Base-by-base conservation (phyloP, 2,888 invertebrate genomes). In the Sialis fuliginosa region DNA sequence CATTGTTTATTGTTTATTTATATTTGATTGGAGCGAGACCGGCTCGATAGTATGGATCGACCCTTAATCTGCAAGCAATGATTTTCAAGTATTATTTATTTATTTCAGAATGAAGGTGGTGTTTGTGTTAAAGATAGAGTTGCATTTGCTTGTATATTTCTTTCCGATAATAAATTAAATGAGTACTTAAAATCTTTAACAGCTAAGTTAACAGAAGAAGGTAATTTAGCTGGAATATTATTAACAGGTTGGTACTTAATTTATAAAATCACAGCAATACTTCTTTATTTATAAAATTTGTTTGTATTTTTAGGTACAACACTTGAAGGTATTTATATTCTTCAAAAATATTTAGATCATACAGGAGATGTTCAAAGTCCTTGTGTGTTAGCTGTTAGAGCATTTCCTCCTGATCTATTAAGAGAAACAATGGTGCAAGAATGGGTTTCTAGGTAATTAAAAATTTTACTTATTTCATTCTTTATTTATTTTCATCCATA, bases 291-390 rank as follows among this genome's bases (percentile, higher is more conserved):
- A 39, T 10, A 22, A 30, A 33, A 34, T 39, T 12, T 33, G 2
- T 44, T 48, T 48, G 10, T 48, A 49, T 44, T 48, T 57, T 39
- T 55, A 81, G 83, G 84, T 34, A 79, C 83, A 46, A 79, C 77
- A 42, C 60, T 70, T 5, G 84, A 85, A 56, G 86, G 88, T 37
- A 69, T 92, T 40, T 74, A 78, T 49, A 70, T 96, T 55, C 68
- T 95, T 55, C 89, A 91, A 67, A 79, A 78, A 52, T 93, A 90
- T 67, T 71, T 95, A 55, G 91, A 96, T 67, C 64, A 70, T 33
- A 81, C 87, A 1, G 85, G 86, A 6, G 95, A 96, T 69, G 82
- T 96, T 51, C 95, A 96, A 68, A 89, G 91, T 30, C 89, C 83
- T 12, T 81, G 87, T 56, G 68, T 91, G 53, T 73, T 90, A 57